A percentile compares a stretch with the other conserved stretches of the same genome.
These are phyloP conservation scores for Ianthella basta DNA, from an alignment of 37 sponge, comb jelly and placozoan genomes.

Conservation along the genomic window DNA sequence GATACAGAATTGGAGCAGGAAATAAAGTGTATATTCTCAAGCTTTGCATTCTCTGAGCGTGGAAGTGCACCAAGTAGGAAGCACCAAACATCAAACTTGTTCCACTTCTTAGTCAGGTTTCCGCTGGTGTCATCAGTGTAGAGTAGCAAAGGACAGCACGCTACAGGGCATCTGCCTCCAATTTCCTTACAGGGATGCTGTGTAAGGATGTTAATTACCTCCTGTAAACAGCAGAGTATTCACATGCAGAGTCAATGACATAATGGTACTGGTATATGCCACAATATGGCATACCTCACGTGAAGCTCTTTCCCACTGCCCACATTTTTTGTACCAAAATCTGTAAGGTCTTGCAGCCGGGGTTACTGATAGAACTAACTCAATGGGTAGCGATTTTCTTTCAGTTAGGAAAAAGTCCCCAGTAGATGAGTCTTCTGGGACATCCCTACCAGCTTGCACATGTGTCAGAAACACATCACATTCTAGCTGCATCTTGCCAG, in stretches of 20 bases:
- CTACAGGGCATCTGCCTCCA: conserved; percentile 7
- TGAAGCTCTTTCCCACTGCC: background rate
- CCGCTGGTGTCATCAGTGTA: conserved; percentile 42
- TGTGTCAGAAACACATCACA: background rate
- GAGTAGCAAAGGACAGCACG: conserved; percentile 12
- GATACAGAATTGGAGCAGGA: conserved; percentile 21
- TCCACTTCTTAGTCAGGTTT: conserved; percentile 37
- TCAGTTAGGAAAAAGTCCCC: background rate
- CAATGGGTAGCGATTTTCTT: background rate
- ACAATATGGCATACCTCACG: background rate
- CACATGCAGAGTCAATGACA: too few relatives aligned
- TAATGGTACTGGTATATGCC: too few relatives aligned
- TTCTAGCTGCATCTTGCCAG: background rate
- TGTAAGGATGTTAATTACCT: background rate
- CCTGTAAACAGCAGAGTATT: background rate
- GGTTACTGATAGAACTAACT: background rate
- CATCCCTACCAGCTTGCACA: background rate
- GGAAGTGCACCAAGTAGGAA: conserved; percentile 28
- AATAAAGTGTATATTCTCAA: conserved; percentile 33
- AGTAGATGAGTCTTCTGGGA: background rate
- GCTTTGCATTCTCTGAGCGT: background rate
- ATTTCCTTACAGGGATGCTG: conserved; percentile 3
- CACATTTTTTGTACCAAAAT: background rate
- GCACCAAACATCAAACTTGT: conserved; percentile 39
- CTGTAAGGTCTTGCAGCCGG: background rate